These are phyloP conservation scores for Nothoprocta perdicaria DNA, from an alignment of 2,113 vertebrate genomes.

Conservation along the genomic window DNA sequence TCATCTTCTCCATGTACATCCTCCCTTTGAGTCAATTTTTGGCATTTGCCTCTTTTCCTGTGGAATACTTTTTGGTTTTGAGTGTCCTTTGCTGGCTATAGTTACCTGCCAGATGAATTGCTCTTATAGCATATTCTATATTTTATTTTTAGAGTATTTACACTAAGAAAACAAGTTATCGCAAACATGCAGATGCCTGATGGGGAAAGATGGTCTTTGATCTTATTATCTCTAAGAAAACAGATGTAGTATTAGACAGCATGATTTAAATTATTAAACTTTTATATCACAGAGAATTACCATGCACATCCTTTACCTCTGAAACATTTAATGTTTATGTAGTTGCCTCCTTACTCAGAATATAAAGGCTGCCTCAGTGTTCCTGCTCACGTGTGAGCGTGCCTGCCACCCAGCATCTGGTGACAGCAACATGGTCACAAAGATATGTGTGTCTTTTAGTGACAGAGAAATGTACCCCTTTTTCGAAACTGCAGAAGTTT, in stretches of 20 bases:
- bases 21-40: not conserved
- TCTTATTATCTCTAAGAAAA: not conserved
- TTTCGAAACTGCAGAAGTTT: not conserved
- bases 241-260: not conserved
- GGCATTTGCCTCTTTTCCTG: not conserved
- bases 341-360: not conserved
- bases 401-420: not conserved
- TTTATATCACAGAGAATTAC: not conserved
- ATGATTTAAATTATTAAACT: not conserved
- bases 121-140: not conserved
- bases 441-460: not conserved
- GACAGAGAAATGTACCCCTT: not conserved
- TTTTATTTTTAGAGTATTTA: not conserved
- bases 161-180: not conserved
- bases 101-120: not conserved
- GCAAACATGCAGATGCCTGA: not conserved
- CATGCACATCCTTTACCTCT: not conserved
- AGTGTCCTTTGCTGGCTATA: not conserved
- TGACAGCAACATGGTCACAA: not conserved
- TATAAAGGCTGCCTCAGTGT: not conserved
- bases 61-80: not conserved
- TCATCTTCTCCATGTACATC: not conserved
- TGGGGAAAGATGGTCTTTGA: not conserved
- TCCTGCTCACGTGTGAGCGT: not conserved
- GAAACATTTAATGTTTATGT: not conserved